Evolutionary conservation across 1,140 invertebrate species (phyloP).

Genomic region (Halesus radiatus): DNA sequence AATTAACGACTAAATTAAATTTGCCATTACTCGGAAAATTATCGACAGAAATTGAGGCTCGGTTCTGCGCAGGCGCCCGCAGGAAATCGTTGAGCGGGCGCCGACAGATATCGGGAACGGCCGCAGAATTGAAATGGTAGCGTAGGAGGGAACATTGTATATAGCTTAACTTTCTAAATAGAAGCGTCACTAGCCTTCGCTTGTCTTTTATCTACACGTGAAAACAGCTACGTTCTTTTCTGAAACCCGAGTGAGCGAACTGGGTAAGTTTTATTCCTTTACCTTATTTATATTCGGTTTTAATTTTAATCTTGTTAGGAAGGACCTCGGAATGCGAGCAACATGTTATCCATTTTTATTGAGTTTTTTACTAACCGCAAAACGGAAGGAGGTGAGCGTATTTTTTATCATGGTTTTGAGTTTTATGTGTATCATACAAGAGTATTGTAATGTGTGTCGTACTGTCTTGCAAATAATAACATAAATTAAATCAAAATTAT

Average conservation of each 20-base stretch:
- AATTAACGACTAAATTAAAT: constrained; percentile 10
- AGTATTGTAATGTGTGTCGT: too few species aligned
- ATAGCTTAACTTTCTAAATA: neutral
- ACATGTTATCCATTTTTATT: constrained; percentile 17
- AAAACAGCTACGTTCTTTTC: constrained; percentile 7
- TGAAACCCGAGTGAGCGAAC: neutral
- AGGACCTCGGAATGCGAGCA: neutral
- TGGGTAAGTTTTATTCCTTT: too few species aligned
- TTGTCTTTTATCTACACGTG: neutral
- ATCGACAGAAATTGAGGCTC: constrained; percentile 24
- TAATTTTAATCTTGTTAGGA: neutral
- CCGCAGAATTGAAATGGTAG: constrained; percentile 22
- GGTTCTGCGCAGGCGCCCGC: neutral
- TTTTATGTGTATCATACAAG: too few species aligned
- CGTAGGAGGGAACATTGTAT: constrained; percentile 8
- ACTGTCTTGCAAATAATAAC: too few species aligned
- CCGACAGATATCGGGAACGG: neutral
- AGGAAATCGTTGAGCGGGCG: constrained; percentile 10
- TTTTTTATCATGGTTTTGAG: neutral
- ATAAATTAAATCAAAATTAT: too few species aligned
- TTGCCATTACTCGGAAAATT: neutral
- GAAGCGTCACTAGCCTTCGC: neutral
- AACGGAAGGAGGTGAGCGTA: constrained; percentile 5
- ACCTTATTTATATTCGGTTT: too few species aligned
- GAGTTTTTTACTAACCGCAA: constrained; percentile 1